phyloP scores from a whole-genome alignment of 2,797 vertebrate species.

The Eulemur mongoz region DNA sequence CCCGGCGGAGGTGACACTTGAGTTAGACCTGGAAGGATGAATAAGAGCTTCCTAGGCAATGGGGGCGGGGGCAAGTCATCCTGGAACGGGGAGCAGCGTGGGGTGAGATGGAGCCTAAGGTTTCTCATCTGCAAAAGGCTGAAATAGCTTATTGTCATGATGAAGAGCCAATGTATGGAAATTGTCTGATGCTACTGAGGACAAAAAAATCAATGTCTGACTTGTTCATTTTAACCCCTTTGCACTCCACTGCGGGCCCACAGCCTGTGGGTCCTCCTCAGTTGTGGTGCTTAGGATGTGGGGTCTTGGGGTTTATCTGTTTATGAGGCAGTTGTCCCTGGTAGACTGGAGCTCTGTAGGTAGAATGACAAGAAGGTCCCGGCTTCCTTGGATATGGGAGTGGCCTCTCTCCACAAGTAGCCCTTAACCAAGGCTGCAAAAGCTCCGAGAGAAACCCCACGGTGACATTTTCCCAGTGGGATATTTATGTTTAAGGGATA shows the following conservation, averaged over 20 bases:
- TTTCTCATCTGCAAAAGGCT: background rate
- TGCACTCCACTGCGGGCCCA: background rate
- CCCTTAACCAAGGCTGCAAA: background rate
- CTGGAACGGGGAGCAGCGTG: background rate
- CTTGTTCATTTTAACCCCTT: background rate
- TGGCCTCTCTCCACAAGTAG: background rate
- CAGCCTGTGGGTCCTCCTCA: background rate
- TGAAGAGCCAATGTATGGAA: background rate
- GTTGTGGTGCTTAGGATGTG: background rate
- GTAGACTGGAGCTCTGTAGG: background rate
- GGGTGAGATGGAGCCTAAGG: background rate
- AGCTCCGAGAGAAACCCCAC: background rate
- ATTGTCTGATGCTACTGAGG: background rate
- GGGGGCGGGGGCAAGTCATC: background rate
- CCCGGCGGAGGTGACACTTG: background rate
- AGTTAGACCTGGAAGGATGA: background rate
- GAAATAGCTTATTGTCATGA: background rate
- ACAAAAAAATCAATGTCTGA: background rate
- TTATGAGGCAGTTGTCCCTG: background rate
- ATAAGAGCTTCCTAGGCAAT: background rate
- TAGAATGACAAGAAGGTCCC: background rate
- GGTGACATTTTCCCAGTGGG: no score
- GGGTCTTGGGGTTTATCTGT: background rate
- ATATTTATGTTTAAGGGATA: background rate
- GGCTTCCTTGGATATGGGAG: fast-evolving